phyloP scores from a whole-genome alignment of 2,113 vertebrate species.

The Cathartes aura region DNA sequence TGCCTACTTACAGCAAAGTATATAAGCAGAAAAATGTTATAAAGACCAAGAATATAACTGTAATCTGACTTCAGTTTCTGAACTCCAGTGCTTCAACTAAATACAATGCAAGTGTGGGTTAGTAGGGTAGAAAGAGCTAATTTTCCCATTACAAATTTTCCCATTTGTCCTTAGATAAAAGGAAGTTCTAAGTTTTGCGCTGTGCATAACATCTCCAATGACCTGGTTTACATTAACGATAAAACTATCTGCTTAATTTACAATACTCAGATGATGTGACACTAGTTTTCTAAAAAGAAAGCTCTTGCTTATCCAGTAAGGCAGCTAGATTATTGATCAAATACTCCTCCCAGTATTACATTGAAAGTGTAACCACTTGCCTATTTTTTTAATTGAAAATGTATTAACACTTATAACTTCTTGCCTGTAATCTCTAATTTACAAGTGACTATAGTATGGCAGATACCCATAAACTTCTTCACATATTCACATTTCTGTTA shows the following conservation, averaged over 20 bases:
- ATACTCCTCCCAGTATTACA: background rate
- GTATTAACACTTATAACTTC: background rate
- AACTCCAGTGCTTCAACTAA: background rate
- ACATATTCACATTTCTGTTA: background rate
- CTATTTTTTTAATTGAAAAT: background rate
- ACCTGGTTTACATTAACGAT: background rate
- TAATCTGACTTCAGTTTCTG: background rate
- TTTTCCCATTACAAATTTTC: background rate
- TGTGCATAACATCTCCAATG: background rate
- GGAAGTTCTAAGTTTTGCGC: background rate
- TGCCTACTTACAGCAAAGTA: background rate
- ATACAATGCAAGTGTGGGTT: background rate
- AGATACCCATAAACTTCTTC: background rate
- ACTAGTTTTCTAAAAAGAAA: background rate
- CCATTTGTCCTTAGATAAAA: background rate
- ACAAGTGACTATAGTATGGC: background rate
- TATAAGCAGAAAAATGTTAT: background rate
- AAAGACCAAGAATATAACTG: background rate
- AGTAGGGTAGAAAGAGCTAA: background rate
- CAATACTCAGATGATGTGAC: background rate
- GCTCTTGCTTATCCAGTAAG: background rate
- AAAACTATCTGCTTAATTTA: background rate
- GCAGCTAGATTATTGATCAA: background rate
- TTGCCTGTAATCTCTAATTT: background rate
- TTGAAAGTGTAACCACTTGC: background rate